Evolutionary conservation across 1,140 invertebrate species (phyloP), one percentile per base, ranked within the genome.

Genomic region (Portunus trituberculatus): DNA sequence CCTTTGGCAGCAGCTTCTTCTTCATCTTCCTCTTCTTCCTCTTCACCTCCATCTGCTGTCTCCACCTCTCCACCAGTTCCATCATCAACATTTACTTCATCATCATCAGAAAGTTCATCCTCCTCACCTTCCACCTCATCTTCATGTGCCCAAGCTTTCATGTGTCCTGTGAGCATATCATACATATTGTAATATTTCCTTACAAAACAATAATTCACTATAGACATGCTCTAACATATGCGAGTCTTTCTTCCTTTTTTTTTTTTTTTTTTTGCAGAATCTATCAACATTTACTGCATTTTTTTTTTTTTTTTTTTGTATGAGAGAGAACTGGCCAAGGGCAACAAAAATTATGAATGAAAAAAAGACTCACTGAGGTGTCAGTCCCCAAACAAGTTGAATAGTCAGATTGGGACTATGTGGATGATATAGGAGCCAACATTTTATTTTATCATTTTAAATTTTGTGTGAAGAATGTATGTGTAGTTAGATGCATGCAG

Each of bases 1-100:
- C 98, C 98, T 96, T 97, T 97, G 59, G 97, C 97, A 98, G 93
- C 93, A 97, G 97, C 96, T 97, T 97, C 97, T 46, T 97, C 97
- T 59, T 97, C 97, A n/a, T 98, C 97, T 91, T 98, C 98, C 88
- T 97, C 97, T 25, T 95, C 94, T 31, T 95, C 94, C 31, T 96
- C 98, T 96, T 96, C 98, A 96, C 98, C 96, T 12, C 96, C 96
- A 83, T 96, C 96, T 12, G 97, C 96, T 20, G 96, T 96, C 59
- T 96, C 96, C 39, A 96, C 96, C 52, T 96, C 96, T 32, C 59
- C 90, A 29, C 76, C 96, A n/a, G 94, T 95, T 25, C 94, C 96
- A 91, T 96, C 96, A 28, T 93, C 96, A 32, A 95, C 94, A 92
- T 95, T 95, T 25, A 95, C 94, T 67, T 95, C 94, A 10, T 95